Conservation (phyloP, 1,140 invertebrate species). For the Drosophila quadrilineata region DNA sequence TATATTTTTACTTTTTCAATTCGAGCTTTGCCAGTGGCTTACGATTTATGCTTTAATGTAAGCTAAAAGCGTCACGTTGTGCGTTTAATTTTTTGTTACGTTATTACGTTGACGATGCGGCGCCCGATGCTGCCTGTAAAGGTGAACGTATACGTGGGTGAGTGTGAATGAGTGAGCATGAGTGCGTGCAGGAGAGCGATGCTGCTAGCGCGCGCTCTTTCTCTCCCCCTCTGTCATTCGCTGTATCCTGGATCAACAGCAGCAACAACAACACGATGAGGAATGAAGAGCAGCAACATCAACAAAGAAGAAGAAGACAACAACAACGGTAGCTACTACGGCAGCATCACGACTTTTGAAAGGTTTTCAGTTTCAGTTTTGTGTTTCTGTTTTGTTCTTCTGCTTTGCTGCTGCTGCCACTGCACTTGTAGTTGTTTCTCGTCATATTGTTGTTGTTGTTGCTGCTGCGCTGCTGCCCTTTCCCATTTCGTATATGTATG, state of each 20-base stretch:
- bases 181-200: conserved; percentile 32
- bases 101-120: conserved; percentile 54
- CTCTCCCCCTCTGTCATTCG: too few relatives aligned
- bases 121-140: conserved; percentile 63
- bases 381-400: conserved; percentile 48
- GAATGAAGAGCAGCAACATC: conserved; percentile 18
- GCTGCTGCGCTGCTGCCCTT: conserved; percentile 46
- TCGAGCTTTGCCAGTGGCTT: conserved; percentile 34
- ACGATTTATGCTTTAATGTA: conserved; percentile 58
- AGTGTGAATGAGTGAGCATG: conserved; percentile 6
- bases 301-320: background rate
- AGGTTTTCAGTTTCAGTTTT: conserved; percentile 42
- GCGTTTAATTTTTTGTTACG: too few relatives aligned
- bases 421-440: conserved; percentile 34
- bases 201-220: too few relatives aligned
- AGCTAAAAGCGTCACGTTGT: conserved; percentile 51
- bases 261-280: conserved; percentile 15
- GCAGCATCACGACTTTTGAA: conserved; percentile 30
- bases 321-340: conserved; percentile 3
- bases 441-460: conserved; percentile 32
- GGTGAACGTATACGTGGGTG: conserved; percentile 17
- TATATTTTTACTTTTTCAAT: too few relatives aligned
- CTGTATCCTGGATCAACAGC: conserved; percentile 38
- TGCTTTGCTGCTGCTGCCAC: conserved; percentile 49
- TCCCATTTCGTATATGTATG: conserved; percentile 26